Base-by-base conservation (phyloP, 2,113 vertebrate genomes). In the Mirounga angustirostris region DNA sequence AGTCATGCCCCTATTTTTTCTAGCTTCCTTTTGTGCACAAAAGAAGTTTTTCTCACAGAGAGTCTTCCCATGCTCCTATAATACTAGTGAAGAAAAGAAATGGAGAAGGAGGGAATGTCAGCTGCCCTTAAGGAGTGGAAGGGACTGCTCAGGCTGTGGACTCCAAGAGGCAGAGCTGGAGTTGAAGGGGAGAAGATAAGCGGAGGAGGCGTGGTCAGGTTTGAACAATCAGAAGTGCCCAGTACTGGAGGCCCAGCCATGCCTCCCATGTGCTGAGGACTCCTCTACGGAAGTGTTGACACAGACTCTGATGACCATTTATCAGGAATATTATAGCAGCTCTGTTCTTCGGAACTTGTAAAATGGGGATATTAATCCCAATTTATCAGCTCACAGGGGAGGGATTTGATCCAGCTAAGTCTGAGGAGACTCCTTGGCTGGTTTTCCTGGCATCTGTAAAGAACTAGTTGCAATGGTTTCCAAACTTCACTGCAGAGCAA, bases 331-430 rank as follows among this genome's bases (percentile, higher is more conserved):
- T 63, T 58, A 33, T 9, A 83, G 59, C 59, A 61, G 63, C 30
- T 93, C 13, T 40, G 24, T 87, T 79, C 50, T 94, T 78, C 87
- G 65, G 81, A 61, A 89, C 54, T 95, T 89, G 28, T 65, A 71
- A 94, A 58, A 50, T 74, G 67, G 46, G 33, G 18, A 67, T 56
- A 63, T 33, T 59, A 50, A 88, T 78, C 22, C 50, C 50, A 82
- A 63, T 91, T 85, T 74, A 61, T 91, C 63, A 82, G 15, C 33
- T 78, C 43, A 33, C n/a, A 33, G 18, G 54, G 73, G 40, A 84
- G n/a, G 59, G 40, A 81, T 84, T 54, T 71, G 54, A 80, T 61
- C 54, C 61, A 90, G 30, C 12, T 56, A 58, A 89, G 40, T 24
- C 40, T 19, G n/a, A 91, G 56, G 56, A 91, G 30, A 76, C 6